Base-by-base conservation (phyloP, 2,888 invertebrate genomes). In the Nomada ruficornis region DNA sequence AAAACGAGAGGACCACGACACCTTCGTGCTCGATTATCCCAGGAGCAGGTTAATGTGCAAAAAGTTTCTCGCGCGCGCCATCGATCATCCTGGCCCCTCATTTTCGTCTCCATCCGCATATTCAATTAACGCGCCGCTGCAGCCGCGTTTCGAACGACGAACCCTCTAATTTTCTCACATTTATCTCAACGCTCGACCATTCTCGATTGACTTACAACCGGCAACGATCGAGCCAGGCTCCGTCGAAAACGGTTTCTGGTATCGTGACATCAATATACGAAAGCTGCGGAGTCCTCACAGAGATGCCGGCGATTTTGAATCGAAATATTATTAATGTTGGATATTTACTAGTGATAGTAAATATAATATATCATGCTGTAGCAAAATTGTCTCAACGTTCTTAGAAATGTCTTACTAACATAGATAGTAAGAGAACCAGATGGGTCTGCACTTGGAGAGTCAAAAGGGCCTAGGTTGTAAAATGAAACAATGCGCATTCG, bases 201-300 rank as follows among this genome's bases (percentile, higher is more conserved):
- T 63, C 42, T 15, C 26, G 42, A 47, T 54, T 70, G 77, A 77
- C 64, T 79, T 60, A 70, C 78, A 47, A 15, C n/a, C 10, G 0
- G 10, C 23, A 0, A 15, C 70, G 83, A 74, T 73, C 72, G 68
- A 50, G 73, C 57, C 71, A 64, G n/a, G 55, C 67, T 55, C 55
- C 64, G 44, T 23, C 62, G 60, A 60, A 70, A 86, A 86, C 87
- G 82, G 83, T 81, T 76, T 80, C 54, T 67, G 74, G 68, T 36
- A 36, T 7, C 36, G 36, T 36, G 36, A 36, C 36, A 7, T 7
- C 36, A 36, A 36, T 7, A 1, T 7, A 36, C 36, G 36, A 36
- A 36, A 36, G 36, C 7, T 5, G 36, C 36, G 5, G 7, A 5
- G 36, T 36, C 36, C 36, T 0, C 36, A 7, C 36, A 36, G 7